A percentile compares a stretch with the other conserved stretches of the same genome.
Conservation (phyloP, 2,113 vertebrate species). For the Penelope pileata region DNA sequence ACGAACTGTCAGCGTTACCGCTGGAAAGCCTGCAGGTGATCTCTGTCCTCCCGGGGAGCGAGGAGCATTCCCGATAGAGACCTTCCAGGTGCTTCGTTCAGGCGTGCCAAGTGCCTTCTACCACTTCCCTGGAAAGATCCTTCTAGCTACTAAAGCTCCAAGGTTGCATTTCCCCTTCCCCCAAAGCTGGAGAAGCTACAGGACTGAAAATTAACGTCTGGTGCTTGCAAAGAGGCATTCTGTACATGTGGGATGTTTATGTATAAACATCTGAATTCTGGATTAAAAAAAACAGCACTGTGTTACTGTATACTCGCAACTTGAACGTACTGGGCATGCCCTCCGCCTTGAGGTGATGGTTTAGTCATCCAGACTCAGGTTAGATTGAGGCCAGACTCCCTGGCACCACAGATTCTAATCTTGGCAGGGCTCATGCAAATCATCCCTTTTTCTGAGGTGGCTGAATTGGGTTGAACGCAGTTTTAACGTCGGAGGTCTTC, state of each 20-base stretch:
- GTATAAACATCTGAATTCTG: conserved; percentile 8
- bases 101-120: conserved; percentile 58
- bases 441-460: neutral
- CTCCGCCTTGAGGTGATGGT: conserved; percentile 25
- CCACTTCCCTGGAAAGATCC: neutral
- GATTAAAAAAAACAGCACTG: neutral
- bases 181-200: neutral
- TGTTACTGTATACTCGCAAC: neutral
- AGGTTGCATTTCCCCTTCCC: neutral
- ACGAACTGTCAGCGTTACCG: neutral
- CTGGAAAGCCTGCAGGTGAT: neutral
- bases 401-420: conserved; percentile 55
- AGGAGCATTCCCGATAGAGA: neutral
- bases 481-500: neutral
- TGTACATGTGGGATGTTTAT: neutral
- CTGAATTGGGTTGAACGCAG: neutral
- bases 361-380: conserved; percentile 41
- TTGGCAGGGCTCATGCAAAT: conserved; percentile 34
- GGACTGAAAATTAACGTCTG: neutral
- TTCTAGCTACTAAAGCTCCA: neutral
- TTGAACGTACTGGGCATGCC: neutral
- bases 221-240: conserved; percentile 20
- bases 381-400: conserved; percentile 48
- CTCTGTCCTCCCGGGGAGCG: neutral
- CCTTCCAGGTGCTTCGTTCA: conserved; percentile 46